Evolutionary conservation across 2,888 invertebrate species (phyloP), one percentile per base, ranked within the genome.

Genomic region (Andrena haemorrhoa): DNA sequence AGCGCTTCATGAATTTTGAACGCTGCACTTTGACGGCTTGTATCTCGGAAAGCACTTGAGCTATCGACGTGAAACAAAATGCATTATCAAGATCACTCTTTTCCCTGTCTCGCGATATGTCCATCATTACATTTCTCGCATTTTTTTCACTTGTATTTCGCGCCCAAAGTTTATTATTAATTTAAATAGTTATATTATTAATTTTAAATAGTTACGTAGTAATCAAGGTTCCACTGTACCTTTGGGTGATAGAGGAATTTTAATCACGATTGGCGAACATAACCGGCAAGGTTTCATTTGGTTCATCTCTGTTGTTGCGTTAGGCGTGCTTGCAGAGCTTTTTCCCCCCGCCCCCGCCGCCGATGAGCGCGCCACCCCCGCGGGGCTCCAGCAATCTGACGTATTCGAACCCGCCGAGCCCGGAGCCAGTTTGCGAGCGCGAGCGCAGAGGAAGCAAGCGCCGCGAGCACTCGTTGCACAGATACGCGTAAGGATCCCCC

Each of bases 311-410:
- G 51, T 72, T 58, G 72, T 64, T 83, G 83, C 65, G 63, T 86
- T 84, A 94, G 94, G 94, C 94, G 69, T 94, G 94, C 88, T 93
- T 94, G 89, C 94, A 94, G 93, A 94, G 93, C 88, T 94, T 94
- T 90, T 94, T 94, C 88, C 94, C 94, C 66, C 94, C 94, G 63
- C 93, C 94, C 31, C 94, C 94, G 60, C 94, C 94, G 2, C 94
- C 93, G 75, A 93, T 93, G 92, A 92, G 90, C 80, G 92, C 90
- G 51, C 93, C 93, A 33, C 93, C 93, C 65, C 86, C 91, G 56
- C 92, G 94, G 75, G 93, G 93, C 70, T 90, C 92, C 78, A 94
- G 90, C 89, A 94, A 94, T 75, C 89, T 93, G 79, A 94, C 93
- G 82, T 94, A 94, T 85, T 94, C 94, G 84, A 93, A 93, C 75